phyloP scores from a whole-genome alignment of 2,113 vertebrate genomes.

The Arvicanthis niloticus region DNA sequence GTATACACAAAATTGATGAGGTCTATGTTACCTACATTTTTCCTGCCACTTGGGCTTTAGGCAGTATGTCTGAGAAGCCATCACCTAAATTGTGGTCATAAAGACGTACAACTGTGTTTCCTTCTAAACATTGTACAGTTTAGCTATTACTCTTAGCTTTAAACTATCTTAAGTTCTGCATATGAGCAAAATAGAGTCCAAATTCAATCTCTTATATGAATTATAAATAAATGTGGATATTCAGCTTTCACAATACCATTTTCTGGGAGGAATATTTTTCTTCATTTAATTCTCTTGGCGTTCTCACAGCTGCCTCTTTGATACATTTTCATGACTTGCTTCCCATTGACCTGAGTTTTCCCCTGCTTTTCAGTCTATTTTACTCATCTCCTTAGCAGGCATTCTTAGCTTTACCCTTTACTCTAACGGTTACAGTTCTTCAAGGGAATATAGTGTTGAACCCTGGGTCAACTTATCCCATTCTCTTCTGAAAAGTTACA shows the following conservation, averaged over 20 bases:
- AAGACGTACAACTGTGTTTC: not conserved
- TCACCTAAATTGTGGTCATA: not conserved
- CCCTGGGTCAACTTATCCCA: not conserved
- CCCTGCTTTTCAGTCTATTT: not conserved
- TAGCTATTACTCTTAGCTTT: conserved; percentile 17
- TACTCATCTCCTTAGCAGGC: not conserved
- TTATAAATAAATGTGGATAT: no score
- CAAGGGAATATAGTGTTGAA: not conserved
- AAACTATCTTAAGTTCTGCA: conserved; percentile 16
- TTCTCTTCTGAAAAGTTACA: not conserved
- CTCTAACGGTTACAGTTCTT: not conserved
- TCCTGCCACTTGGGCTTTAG: not conserved
- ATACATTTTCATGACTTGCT: not conserved
- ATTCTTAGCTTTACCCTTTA: not conserved
- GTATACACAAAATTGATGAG: not conserved
- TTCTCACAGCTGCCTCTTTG: not conserved
- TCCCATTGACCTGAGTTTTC: not conserved
- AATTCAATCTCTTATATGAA: not conserved
- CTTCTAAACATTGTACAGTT: conserved; percentile 5
- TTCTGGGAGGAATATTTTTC: not conserved
- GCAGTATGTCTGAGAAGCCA: not conserved
- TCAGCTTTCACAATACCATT: not conserved
- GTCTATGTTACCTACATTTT: not conserved
- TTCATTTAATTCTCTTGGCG: not conserved
- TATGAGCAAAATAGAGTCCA: not conserved